Percentiles rank a stretch among this genome's conserved stretches.
phyloP scores from a whole-genome alignment of 2,888 invertebrate genomes.

The Allygus modestus region DNA sequence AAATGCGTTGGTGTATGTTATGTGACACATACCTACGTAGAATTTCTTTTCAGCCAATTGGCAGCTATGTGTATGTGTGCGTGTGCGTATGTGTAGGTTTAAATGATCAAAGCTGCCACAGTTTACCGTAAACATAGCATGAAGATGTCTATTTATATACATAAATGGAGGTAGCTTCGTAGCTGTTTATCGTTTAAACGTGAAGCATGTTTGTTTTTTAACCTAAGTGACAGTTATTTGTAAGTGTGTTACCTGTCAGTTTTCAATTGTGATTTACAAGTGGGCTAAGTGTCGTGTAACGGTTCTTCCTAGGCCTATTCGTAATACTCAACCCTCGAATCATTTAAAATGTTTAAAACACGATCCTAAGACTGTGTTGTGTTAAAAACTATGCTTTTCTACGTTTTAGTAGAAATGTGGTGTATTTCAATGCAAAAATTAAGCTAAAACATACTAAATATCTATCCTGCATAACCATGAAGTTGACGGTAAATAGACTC shows the following conservation, averaged over 20 bases:
- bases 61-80: conserved; percentile 25
- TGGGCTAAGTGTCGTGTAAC: conserved; percentile 27
- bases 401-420: neutral
- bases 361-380: neutral
- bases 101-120: conserved; percentile 24
- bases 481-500: neutral
- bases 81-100: conserved; percentile 50
- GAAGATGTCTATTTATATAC: neutral
- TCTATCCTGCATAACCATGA: conserved; percentile 16
- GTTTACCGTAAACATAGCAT: conserved; percentile 46
- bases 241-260: neutral
- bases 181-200: neutral
- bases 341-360: neutral
- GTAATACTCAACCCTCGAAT: neutral
- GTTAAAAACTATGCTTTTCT: neutral
- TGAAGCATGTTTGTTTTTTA: conserved; percentile 9
- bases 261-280: conserved; percentile 2
- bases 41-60: conserved; percentile 29
- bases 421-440: neutral
- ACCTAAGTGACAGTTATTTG: neutral
- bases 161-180: neutral
- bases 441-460: neutral
- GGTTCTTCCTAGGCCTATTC: conserved; percentile 44
- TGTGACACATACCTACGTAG: neutral
- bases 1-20: neutral